Percentiles rank a stretch among this genome's conserved stretches.
Conservation (phyloP, 2,888 invertebrate genomes). For the Hyppa rectilinea region DNA sequence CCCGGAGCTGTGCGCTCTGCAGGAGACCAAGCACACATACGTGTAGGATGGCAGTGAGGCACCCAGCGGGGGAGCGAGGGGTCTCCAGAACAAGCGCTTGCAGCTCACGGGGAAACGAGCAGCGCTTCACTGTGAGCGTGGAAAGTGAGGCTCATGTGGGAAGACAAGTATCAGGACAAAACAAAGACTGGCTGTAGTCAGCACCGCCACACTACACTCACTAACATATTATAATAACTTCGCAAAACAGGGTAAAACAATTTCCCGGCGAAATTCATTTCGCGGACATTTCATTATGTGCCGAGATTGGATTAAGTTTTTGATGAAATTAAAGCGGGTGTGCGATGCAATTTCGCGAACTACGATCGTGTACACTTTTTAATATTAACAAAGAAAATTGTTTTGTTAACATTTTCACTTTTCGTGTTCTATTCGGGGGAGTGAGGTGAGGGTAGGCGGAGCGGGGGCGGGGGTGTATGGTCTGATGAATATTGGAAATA, state of each 20-base stretch:
- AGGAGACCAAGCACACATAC: neutral
- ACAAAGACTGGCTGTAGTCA: neutral
- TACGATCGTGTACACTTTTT: conserved; percentile 26
- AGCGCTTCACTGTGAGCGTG: neutral
- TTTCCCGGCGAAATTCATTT: conserved; percentile 60
- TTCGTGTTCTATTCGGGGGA: neutral
- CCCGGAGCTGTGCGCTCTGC: neutral
- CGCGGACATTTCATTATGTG: conserved; percentile 66
- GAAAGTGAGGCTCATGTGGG: too few species aligned
- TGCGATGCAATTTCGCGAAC: conserved; percentile 50
- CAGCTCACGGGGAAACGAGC: neutral
- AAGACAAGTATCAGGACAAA: neutral
- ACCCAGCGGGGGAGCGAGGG: neutral
- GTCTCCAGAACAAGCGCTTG: neutral
- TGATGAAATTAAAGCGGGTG: conserved; percentile 65
- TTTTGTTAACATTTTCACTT: conserved; percentile 14
- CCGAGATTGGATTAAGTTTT: conserved; percentile 67
- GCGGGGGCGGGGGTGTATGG: neutral
- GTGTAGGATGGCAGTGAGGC: neutral
- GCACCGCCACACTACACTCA: neutral
- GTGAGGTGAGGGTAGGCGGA: too few species aligned
- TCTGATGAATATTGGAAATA: conserved; percentile 18
- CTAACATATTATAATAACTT: conserved; percentile 63
- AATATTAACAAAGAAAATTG: conserved; percentile 28
- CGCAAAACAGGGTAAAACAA: conserved; percentile 62